phyloP scores from a whole-genome alignment of 2,113 vertebrate species.

The Oxygymnocypris stewartii region DNA sequence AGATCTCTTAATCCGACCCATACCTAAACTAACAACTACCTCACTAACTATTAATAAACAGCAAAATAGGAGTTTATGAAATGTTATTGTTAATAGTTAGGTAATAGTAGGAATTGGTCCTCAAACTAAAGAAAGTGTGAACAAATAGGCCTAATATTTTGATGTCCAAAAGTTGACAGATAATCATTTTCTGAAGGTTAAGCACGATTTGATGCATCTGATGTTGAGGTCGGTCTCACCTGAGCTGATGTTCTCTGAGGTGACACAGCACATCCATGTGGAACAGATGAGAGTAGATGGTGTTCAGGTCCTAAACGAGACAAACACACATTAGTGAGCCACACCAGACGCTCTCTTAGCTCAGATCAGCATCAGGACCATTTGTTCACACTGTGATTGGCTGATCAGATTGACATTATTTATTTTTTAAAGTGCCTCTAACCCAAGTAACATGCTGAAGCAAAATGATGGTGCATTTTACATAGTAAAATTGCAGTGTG shows the following conservation, averaged over 20 bases:
- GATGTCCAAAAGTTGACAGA: background rate
- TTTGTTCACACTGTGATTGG: background rate
- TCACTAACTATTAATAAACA: background rate
- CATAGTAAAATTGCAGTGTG: background rate
- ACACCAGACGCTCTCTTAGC: background rate
- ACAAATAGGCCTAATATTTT: background rate
- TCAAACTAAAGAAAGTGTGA: background rate
- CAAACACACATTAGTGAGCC: constrained; percentile 16
- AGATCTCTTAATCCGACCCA: no score
- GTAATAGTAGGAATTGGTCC: background rate
- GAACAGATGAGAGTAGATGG: constrained; percentile 90
- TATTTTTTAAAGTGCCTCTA: background rate
- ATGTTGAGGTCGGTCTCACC: constrained; percentile 70
- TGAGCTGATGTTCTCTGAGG: constrained; percentile 93
- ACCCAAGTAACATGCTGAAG: background rate
- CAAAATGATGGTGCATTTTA: background rate
- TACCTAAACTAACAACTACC: no score
- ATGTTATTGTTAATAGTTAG: background rate
- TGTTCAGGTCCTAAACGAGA: constrained; percentile 84
- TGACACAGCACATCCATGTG: constrained; percentile 93
- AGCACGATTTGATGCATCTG: background rate
- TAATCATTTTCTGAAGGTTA: background rate
- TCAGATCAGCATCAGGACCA: background rate
- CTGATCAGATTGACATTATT: background rate
- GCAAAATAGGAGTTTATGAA: background rate